phyloP scores from a whole-genome alignment of 1,140 invertebrate species.

The Panonychus citri region DNA sequence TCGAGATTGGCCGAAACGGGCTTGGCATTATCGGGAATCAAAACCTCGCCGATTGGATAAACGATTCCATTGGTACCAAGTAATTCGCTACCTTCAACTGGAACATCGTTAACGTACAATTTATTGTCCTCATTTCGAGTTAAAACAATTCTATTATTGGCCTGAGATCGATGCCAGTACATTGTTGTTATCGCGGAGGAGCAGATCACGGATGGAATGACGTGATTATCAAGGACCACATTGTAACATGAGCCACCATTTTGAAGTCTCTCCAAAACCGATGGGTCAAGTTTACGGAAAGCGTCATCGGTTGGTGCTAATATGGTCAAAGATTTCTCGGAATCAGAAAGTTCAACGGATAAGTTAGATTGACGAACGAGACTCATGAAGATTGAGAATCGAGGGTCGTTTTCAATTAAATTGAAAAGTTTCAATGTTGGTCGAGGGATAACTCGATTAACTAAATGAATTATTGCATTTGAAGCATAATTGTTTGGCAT shows the following conservation, averaged over 20 bases:
- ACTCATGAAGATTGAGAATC: slow-evolving; percentile 27
- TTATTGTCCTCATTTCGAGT: slow-evolving; percentile 26
- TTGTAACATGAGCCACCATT: not conserved
- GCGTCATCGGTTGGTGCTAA: slow-evolving; percentile 30
- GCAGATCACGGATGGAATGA: slow-evolving; percentile 39
- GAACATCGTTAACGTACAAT: slow-evolving; percentile 25
- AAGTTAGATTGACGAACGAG: not conserved
- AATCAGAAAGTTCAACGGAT: slow-evolving; percentile 17
- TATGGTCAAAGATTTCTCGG: slow-evolving; percentile 27
- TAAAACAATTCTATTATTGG: slow-evolving; percentile 28
- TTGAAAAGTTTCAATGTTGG: slow-evolving; percentile 26
- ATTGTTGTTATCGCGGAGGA: slow-evolving; percentile 31
- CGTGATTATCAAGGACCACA: slow-evolving; percentile 23
- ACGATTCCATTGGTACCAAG: slow-evolving; percentile 33
- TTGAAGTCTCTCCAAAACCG: slow-evolving; percentile 6
- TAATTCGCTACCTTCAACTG: slow-evolving; percentile 21
- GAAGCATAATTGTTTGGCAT: slow-evolving; percentile 25
- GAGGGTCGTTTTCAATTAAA: slow-evolving; percentile 24
- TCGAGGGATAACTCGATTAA: slow-evolving; percentile 27
- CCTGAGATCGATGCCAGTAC: slow-evolving; percentile 30
- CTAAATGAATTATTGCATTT: slow-evolving; percentile 31
- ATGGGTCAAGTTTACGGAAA: slow-evolving; percentile 23
- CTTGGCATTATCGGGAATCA: slow-evolving; percentile 23
- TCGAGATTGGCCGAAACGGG: slow-evolving; percentile 17
- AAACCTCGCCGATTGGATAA: slow-evolving; percentile 29